phyloP scores from a whole-genome alignment of 2,797 vertebrate genomes.

The Acrossocheilus wenchowensis region DNA sequence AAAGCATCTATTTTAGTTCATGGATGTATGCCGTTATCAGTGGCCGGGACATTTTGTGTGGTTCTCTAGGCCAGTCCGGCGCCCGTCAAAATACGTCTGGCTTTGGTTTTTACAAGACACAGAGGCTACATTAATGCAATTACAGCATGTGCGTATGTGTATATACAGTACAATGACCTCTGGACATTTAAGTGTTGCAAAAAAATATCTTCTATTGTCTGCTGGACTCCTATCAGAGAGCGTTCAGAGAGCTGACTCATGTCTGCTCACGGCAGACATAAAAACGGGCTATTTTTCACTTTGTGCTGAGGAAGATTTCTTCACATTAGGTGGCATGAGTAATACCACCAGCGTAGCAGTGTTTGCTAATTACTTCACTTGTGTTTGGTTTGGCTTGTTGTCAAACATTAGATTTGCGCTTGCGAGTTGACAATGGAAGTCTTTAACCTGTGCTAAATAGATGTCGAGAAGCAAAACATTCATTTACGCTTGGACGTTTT shows the following conservation, averaged over 20 bases:
- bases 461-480: background rate
- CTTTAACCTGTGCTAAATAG: background rate
- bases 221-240: conserved; percentile 9
- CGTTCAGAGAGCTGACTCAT: conserved; percentile 32
- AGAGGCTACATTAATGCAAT: conserved; percentile 62
- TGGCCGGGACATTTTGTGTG: conserved; percentile 72
- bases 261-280: conserved; percentile 28
- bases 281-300: conserved; percentile 29
- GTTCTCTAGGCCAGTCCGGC: conserved; percentile 61
- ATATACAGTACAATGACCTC: background rate
- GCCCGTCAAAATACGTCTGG: conserved; percentile 69
- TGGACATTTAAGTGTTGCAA: background rate
- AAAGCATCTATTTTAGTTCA: conserved; percentile 86
- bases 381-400: conserved; percentile 32
- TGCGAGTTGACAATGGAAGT: background rate
- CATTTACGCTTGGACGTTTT: background rate
- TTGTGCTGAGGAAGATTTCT: conserved; percentile 36
- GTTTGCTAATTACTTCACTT: conserved; percentile 32
- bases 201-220: conserved; percentile 26
- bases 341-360: conserved; percentile 12
- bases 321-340: conserved; percentile 38
- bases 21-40: conserved; percentile 76
- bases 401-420: conserved; percentile 22
- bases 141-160: background rate
- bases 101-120: conserved; percentile 60